Evolutionary conservation across 1,140 invertebrate genomes (phyloP).

Genomic region (Heliconius melpomene): DNA sequence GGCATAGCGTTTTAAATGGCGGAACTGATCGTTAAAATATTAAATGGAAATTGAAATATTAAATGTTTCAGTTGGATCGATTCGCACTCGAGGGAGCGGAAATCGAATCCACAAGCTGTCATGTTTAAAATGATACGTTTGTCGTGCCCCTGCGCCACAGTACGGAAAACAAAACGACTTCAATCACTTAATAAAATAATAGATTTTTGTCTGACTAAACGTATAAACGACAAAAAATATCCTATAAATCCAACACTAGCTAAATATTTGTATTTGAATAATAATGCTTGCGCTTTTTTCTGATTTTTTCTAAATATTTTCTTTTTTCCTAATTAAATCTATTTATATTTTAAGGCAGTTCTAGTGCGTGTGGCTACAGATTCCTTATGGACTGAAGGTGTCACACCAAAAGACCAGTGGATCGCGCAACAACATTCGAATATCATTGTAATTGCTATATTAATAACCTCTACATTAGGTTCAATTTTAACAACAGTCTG

Average conservation of each 20-base stretch:
- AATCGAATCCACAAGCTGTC: no score
- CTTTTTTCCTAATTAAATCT: not conserved
- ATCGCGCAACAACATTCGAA: slow-evolving; percentile 68
- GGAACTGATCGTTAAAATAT: no score
- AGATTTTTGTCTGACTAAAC: no score
- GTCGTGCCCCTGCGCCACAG: no score
- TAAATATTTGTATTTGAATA: not conserved
- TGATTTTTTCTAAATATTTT: not conserved
- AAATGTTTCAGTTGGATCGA: no score
- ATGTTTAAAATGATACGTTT: no score
- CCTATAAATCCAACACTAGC: not conserved
- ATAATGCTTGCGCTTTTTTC: not conserved
- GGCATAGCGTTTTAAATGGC: no score
- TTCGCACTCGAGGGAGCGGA: no score
- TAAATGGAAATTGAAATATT: no score
- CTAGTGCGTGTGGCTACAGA: slow-evolving; percentile 69
- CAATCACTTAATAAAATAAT: no score
- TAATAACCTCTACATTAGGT: slow-evolving; percentile 67
- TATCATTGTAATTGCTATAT: slow-evolving; percentile 73
- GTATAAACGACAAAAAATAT: no score
- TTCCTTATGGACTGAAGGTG: slow-evolving; percentile 59
- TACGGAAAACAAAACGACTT: no score
- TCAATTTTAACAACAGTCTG: slow-evolving; percentile 61
- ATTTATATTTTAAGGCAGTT: slow-evolving; percentile 63
- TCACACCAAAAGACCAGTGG: slow-evolving; percentile 55